Percentiles rank a stretch among this genome's conserved stretches.
Conservation (phyloP, 2,113 vertebrate species). For the Sardina pilchardus region DNA sequence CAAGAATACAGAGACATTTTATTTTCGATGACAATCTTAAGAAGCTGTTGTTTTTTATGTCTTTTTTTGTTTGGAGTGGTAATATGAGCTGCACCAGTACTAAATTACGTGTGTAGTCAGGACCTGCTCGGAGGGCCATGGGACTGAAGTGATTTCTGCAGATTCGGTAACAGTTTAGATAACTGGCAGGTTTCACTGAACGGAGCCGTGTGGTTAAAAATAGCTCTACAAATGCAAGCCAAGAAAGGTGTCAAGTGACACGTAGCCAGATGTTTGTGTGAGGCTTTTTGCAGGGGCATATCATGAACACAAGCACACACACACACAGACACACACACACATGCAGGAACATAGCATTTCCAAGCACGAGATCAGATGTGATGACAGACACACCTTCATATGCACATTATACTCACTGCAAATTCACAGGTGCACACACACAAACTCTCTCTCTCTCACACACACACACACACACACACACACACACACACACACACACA, state of each 20-base stretch:
- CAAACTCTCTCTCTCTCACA: background rate
- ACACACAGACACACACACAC: background rate
- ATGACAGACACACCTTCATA: slow-evolving; percentile 1
- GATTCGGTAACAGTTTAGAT: background rate
- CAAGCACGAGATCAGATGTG: slow-evolving; percentile 4
- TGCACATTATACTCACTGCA: background rate
- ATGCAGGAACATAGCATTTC: background rate
- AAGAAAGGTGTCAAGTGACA: slow-evolving; percentile 26
- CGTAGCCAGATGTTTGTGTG: background rate
- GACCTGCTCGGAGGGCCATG: background rate
- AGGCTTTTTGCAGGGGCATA: background rate
- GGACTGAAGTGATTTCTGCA: background rate
- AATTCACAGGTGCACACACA: background rate
- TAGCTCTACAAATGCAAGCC: background rate
- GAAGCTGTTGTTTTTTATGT: background rate
- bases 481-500: background rate
- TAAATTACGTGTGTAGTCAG: background rate
- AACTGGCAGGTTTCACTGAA: background rate
- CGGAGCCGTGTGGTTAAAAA: background rate
- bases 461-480: background rate
- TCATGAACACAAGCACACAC: slow-evolving; percentile 24
- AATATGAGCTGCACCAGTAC: background rate
- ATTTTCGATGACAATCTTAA: no score
- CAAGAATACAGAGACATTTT: no score
- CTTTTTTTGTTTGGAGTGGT: background rate